These are phyloP conservation scores for Microctonus aethiopoides DNA, from an alignment of 2,888 invertebrate species.

Conservation along the genomic window DNA sequence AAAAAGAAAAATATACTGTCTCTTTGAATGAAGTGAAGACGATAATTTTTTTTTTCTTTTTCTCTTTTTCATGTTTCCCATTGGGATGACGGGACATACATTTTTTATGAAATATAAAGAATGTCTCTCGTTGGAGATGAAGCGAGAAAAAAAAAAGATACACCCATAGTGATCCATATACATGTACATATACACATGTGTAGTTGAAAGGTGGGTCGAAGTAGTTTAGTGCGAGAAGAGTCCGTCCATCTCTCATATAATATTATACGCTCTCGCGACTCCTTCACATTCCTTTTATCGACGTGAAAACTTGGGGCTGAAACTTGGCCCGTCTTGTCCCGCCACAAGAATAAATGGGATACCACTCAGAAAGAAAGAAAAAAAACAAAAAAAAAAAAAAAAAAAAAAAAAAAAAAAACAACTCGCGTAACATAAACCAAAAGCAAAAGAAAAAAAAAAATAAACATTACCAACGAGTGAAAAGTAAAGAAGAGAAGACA, in stretches of 20 bases:
- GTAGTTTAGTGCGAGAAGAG: constrained; percentile 15
- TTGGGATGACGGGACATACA: neutral
- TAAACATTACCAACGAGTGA: neutral
- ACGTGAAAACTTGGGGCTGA: constrained; percentile 20
- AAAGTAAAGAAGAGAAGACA: constrained; percentile 1
- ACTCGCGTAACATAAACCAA: neutral
- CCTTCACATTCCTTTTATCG: constrained; percentile 21
- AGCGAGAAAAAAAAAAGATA: neutral
- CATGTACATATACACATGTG: neutral
- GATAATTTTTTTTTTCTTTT: neutral
- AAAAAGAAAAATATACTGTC: neutral
- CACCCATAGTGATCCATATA: neutral
- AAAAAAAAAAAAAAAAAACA: constrained; percentile 4
- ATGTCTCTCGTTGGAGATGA: neutral
- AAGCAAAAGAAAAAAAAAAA: neutral
- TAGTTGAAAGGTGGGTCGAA: neutral
- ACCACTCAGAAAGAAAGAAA: constrained; percentile 1
- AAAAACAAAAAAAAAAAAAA: neutral
- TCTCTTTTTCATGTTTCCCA: neutral
- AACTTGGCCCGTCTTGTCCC: constrained; percentile 29
- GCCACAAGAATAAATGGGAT: constrained; percentile 19
- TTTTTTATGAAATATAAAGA: constrained; percentile 18
- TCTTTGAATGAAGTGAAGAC: too few species aligned
- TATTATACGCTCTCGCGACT: constrained; percentile 2
- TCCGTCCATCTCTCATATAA: constrained; percentile 5